These are phyloP conservation scores for Chaenodraco wilsoni DNA, from an alignment of 2,797 vertebrate species.

Conservation along the genomic window DNA sequence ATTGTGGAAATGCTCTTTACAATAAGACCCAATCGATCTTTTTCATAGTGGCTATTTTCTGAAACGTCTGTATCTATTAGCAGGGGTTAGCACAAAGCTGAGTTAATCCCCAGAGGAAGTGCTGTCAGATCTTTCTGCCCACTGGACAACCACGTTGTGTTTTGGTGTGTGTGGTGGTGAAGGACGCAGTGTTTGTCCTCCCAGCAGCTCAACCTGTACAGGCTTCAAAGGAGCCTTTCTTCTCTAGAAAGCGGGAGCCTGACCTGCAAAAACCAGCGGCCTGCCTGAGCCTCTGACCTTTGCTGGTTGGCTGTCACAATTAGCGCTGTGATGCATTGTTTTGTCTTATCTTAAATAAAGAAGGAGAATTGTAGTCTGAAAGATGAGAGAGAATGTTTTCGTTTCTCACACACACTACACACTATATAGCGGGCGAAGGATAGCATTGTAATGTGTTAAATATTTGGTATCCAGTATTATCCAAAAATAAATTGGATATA, in stretches of 20 bases:
- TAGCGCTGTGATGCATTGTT: slow-evolving; percentile 10
- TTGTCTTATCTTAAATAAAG: slow-evolving; percentile 12
- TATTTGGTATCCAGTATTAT: neutral
- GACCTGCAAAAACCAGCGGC: slow-evolving; percentile 13
- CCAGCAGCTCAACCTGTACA: slow-evolving; percentile 23
- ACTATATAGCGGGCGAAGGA: neutral
- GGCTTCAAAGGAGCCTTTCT: slow-evolving; percentile 57
- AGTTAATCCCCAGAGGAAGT: slow-evolving; percentile 47
- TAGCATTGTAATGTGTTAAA: neutral
- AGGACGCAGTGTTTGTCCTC: slow-evolving; percentile 4
- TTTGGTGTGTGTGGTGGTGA: slow-evolving; percentile 37
- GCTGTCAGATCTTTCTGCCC: slow-evolving; percentile 40
- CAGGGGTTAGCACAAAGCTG: slow-evolving; percentile 36
- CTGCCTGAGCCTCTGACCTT: slow-evolving; percentile 27
- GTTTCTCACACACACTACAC: neutral
- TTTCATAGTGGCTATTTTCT: neutral
- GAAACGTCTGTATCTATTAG: slow-evolving; percentile 35
- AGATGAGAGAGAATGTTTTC: neutral
- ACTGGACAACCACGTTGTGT: slow-evolving; percentile 41
- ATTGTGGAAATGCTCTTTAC: neutral
- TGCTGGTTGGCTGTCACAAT: neutral
- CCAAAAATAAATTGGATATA: neutral
- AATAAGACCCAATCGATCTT: neutral
- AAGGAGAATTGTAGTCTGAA: neutral
- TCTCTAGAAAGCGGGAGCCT: slow-evolving; percentile 27